Evolutionary conservation across 35 echinoderm and acorn worm species (phyloP), one percentile per base, ranked within the genome.

Genomic region (Ophiothrix spiculata): DNA sequence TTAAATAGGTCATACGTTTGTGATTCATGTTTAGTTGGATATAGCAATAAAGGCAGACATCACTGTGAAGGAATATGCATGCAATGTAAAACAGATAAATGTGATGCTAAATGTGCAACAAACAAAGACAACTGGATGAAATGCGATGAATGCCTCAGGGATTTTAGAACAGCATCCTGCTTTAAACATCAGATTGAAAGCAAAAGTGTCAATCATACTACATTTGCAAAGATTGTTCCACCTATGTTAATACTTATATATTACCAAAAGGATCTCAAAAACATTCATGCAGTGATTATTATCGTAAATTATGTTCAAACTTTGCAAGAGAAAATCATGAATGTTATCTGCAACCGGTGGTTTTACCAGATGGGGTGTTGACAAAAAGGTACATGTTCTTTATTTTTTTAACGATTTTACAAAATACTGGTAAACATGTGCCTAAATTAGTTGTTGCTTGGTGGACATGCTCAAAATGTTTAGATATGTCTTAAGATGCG

Each of bases 1-100:
- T 39, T 74, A 13, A 33, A 16, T 32, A 78, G 86, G 60, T 79
- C 40, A 25, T 87, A 87, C 45, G 41, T 79, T 69, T 87, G 86
- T 36, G 40, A 60, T 29, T 56, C 76, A 29, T 87, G 86, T 80
- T 17, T 79, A 4, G 76, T 41, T 28, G 84, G 86, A 0, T 80
- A 87, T 37, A 40, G 40, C 33, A 32, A 37, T 41, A 87, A 36
- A 0, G 28, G 19, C 11, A 31, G 79, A 0, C 85, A 87, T 40
- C 37, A 54, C 19, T 87, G 85, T 38, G 28, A 87, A 32, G 39
- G 75, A 56, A n/a, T 33, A 0, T 87, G 85, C 76, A 45, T 40
- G 12, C 85, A 77, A 15, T 87, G 85, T 31, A 37, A 37, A 36
- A 36, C 34, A 12, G 35, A 36, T 2, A 78, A 78, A n/a, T 78